Evolutionary conservation across 2,797 vertebrate species (phyloP), one percentile per base, ranked within the genome.

Genomic region (Lacerta viridis): DNA sequence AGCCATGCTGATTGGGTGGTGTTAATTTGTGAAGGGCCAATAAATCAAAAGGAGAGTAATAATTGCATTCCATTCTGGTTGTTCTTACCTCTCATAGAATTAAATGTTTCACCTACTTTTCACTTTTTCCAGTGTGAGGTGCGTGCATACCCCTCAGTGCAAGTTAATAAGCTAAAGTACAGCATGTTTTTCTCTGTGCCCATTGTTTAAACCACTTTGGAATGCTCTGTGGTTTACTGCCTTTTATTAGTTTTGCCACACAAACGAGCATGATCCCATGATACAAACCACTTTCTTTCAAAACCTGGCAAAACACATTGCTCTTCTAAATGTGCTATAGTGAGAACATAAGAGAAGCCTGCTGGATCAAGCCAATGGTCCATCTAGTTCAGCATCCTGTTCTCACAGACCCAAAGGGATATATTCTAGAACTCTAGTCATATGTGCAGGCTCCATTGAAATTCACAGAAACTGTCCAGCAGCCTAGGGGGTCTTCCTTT

Each of bases 11-110:
- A 77, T 78, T 39, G 43, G 72, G 5, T 50, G 27, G 15, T 77
- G 87, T 64, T 82, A 87, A 87, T 83, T 82, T 87, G 69, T 76
- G 80, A 82, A 88, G 39, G 80, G 33, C 15, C 77, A 76, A 83
- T 83, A 77, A 83, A 77, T 76, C 80, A 83, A 68, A 76, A 77
- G 61, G 33, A 55, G 61, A 18, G 18, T 83, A 43, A 77, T 78
- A 46, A 88, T 55, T 83, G 55, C 80, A 78, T 83, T 88, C 72
- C 43, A 41, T 78, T 83, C 80, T 88, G 17, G 23, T 68, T 83
- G 69, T 5, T 82, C 27, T 33, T 39, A 61, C 23, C 55, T 64
- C 50, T 33, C 55, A 8, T 86, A 15, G 64, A 79, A 13, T 69
- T 86, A 68, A 69, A 50, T 50, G 11, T 36, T 55, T 74, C 39